Evolutionary conservation across 2,888 invertebrate genomes (phyloP), one percentile per base, ranked within the genome.

Genomic region (Hoplodrina ambigua): DNA sequence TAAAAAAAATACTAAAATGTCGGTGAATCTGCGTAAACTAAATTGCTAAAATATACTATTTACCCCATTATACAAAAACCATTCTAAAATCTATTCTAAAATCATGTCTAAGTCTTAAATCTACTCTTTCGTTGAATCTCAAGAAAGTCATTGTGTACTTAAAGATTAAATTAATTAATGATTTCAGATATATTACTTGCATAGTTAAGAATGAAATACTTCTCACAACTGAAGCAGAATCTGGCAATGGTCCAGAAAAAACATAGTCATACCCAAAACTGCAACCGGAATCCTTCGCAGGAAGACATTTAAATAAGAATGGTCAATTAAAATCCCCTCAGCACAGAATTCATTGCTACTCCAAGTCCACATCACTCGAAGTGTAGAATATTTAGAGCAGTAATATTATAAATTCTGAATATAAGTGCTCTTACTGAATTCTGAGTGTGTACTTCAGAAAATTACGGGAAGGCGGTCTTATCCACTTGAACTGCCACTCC

Each of bases 401-500:
- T 91, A 92, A 94, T 94, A 94, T 94, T 94, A 95, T 95, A 95
- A 95, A 96, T 95, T 94, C 91, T 83, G 89, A 92, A 92, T 92
- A 93, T 92, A 92, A 95, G 95, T 90, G 86, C 93, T 90, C 94
- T 94, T 89, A 90, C 88, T 92, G 91, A 90, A 92, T 92, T 91
- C 89, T 87, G 88, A 93, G 94, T 87, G 90, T 89, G 87, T 88
- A 91, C 94, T 94, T 90, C 92, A 94, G 92, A 94, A 94, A 94
- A 95, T 95, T 94, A 94, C 92, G 91, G 91, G 89, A 92, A 93
- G 94, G 90, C 91, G 91, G 93, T 90, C 92, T 91, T 89, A 90
- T 90, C 94, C 94, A 86, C 94, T 94, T 90, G 86, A 91, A 82
- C 91, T 89, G 90, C 91, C 91, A 90, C 91, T 93, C 87, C 88